phyloP scores from a whole-genome alignment of 2,797 vertebrate genomes.

The Chloroceryle inda region DNA sequence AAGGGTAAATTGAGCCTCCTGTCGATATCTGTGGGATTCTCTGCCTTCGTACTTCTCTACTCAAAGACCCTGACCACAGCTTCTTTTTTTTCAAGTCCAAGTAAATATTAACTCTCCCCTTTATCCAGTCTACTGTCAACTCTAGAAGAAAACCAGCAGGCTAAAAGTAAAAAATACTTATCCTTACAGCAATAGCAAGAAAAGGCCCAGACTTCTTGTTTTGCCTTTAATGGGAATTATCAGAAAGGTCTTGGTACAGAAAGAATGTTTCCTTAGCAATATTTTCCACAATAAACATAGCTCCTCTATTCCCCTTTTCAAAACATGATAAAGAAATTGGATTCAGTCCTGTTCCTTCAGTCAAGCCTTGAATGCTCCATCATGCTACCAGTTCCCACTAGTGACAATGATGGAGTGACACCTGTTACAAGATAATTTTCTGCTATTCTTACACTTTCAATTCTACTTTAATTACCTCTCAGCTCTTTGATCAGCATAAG shows the following conservation, averaged over 20 bases:
- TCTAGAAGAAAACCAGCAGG: not conserved
- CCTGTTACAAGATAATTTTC: constrained; percentile 43
- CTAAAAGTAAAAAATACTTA: not conserved
- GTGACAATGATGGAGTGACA: constrained; percentile 35
- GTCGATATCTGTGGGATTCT: not conserved
- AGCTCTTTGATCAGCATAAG: constrained; percentile 36
- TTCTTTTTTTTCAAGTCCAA: not conserved
- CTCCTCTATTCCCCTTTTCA: not conserved
- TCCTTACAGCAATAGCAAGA: not conserved
- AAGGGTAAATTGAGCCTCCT: not conserved
- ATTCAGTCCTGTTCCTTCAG: constrained; percentile 16
- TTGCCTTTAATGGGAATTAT: not conserved
- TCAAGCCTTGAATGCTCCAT: constrained; percentile 1
- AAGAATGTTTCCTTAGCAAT: not conserved
- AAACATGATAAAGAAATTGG: constrained; percentile 19
- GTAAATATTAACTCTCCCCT: constrained; percentile 23
- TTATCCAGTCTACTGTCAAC: constrained; percentile 9
- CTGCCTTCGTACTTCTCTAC: not conserved
- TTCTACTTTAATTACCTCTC: constrained; percentile 37
- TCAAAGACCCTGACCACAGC: not conserved
- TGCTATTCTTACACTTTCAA: constrained; percentile 52
- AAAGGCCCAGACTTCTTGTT: not conserved
- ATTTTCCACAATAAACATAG: not conserved
- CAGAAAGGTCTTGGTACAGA: not conserved
- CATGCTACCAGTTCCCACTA: not conserved